Evolutionary conservation across 2,797 vertebrate species (phyloP), one percentile per base, ranked within the genome.

Genomic region (Austrolebias charrua): DNA sequence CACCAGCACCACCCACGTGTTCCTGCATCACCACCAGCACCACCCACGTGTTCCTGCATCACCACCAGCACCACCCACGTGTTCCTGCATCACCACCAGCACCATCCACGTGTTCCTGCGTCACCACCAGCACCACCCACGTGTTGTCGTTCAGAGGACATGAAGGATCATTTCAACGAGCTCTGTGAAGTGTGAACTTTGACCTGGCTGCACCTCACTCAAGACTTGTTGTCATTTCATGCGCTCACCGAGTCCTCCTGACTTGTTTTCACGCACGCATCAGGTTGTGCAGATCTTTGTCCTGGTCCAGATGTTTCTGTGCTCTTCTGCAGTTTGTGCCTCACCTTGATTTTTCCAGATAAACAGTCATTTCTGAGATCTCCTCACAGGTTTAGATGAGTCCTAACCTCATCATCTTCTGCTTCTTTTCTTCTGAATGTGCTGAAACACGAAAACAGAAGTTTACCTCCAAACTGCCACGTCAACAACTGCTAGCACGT

Each of bases 341-440:
- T 24, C 24, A 66, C 68, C 64, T 33, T 42, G 12, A 55, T 61
- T 66, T 55, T 47, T 51, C 60, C 54, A 76, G 56, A 67, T 59
- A 67, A 74, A 73, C 60, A 50, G 54, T 74, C 29, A 63, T 77
- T 66, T 71, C 50, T 70, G 16, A 62, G 40, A 49, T 51, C 46
- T 81, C 71, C 82, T 69, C n/a, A 44, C 20, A 50, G 63, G 71
- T 78, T 77, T 58, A 38, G 35, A 10, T 38, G 35, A 84, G 60
- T 53, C 46, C 20, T 65, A 38, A 50, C 57, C 63, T 75, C 68
- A 79, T 52, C 57, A 44, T 73, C 57, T 45, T 59, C 55, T 64
- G 33, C 73, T 66, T 60, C 29, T 35, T 45, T 24, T 65, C 42
- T 33, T 10, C 44, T 54, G 76, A 73, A 70, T 63, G 31, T 78